Base-by-base conservation (phyloP, 37 sponge, comb jelly and placozoan genomes). In the Eunapius fragilis region DNA sequence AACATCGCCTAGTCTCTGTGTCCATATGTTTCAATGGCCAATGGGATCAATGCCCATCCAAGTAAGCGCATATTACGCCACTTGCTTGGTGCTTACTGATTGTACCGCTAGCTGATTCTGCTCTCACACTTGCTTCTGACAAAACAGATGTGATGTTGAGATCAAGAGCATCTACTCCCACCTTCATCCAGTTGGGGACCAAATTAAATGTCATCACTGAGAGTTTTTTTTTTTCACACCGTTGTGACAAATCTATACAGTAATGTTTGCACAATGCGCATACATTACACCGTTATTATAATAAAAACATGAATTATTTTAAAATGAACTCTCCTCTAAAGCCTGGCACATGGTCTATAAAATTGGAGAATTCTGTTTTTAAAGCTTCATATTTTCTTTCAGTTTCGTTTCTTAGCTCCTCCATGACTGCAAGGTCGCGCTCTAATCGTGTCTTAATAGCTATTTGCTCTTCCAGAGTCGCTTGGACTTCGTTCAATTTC, bases 361-460 rank as follows among this genome's bases (percentile, higher is more conserved):
- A 93, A 68, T 89, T 81, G 22, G 93, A 77, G 79, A 93, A 93
- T 45, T 93, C 93, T 26, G n/a, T 22, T 74, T 75, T 83, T 25
- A 89, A 26, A 26, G 76, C 41, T 17, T 70, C 28, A 31, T 93
- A 80, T 34, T 86, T 82, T 10, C 19, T 9, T 72, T 93, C 76
- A 71, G 82, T 82, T 24, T 84, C 45, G 6, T 78, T 67, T 48
- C 74, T 83, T 17, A 47, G 38, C 0, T 49, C 71, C 0, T 68
- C 70, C 80, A 78, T 86, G 3, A 25, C 75, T 28, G 71, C 70
- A 31, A 93, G 68, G 0, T 80, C 70, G 22, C 25, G 70, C 58
- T 24, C 69, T 68, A 89, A 67, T 6, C 0, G 2, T 24, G 71
- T 22, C 7, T n/a, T 73, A 0, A 28, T 75, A 2, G 76, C 78